Percentiles rank a stretch among this genome's conserved stretches.
These are phyloP conservation scores for Acrocephalus scirpaceus DNA, from an alignment of 2,797 vertebrate species.

Conservation along the genomic window DNA sequence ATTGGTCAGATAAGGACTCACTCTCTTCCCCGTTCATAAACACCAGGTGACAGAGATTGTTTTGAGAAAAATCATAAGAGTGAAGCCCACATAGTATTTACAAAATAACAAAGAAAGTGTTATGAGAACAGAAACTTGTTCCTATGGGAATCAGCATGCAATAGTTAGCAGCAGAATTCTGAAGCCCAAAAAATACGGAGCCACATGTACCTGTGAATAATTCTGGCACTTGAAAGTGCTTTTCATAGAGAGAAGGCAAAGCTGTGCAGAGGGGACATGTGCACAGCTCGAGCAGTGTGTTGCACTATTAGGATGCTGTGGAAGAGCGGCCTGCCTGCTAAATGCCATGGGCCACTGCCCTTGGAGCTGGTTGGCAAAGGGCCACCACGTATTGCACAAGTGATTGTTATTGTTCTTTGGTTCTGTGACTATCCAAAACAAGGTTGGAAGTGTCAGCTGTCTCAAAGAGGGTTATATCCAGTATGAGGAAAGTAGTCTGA, in stretches of 20 bases:
- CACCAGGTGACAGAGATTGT: too few species aligned
- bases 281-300: fast-evolving
- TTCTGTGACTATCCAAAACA: not conserved
- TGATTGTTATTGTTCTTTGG: not conserved
- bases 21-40: too few species aligned
- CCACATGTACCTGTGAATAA: not conserved
- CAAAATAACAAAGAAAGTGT: too few species aligned
- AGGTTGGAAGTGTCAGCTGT: not conserved
- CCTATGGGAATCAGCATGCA: too few species aligned
- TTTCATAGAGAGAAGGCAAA: not conserved
- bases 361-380: not conserved
- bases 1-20: too few species aligned
- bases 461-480: not conserved
- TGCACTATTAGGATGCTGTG: fast-evolving
- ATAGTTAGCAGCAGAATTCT: too few species aligned
- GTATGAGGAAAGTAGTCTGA: not conserved
- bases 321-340: not conserved
- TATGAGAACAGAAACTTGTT: too few species aligned
- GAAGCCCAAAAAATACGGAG: too few species aligned
- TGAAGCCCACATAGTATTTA: too few species aligned
- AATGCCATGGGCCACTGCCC: not conserved
- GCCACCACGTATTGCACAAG: not conserved
- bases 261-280: fast-evolving
- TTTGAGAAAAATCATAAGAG: too few species aligned
- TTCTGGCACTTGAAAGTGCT: not conserved